Evolutionary conservation across 2,113 vertebrate genomes (phyloP), one percentile per base, ranked within the genome.

Genomic region (Lasiurus cinereus): DNA sequence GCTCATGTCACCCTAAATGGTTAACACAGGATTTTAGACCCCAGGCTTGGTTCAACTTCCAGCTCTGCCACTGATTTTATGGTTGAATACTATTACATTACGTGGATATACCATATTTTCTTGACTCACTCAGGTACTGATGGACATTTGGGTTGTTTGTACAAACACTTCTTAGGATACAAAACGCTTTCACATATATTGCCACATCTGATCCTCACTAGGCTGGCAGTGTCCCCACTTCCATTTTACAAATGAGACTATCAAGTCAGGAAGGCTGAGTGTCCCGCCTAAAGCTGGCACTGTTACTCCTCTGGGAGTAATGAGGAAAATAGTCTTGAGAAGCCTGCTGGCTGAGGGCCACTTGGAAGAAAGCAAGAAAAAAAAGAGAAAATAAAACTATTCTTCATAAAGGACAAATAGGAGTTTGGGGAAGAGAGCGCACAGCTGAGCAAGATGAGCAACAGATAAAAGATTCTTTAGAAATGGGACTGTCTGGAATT

Each of bases 151-250:
- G 22, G 29, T 76, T 76, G 31, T 70, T 64, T 88, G 5, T 36
- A 70, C n/a, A 74, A 73, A 74, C 13, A 62, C 43, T 29, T 80
- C 52, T 46, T 72, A 43, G 9, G 86, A 78, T 48, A 77, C 52
- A 85, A 94, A 93, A 83, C 54, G 48, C 33, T 94, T 85, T 79
- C 87, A 82, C 8, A 11, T 73, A 7, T 62, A 19, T 48, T 74
- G 56, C 66, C 48, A 59, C 6, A 54, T 83, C 6, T 56, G 48
- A 69, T 39, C 7, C n/a, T 62, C n/a, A 82, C 27, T 21, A 92
- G 66, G 31, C 24, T 54, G n/a, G 12, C 50, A 73, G 39, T 24
- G 1, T 70, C 52, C 76, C n/a, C 46, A 21, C 66, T 90, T 90
- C n/a, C 9, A 33, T 46, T 92, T 94, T 83, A 73, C 11, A 78